Base-by-base conservation (phyloP, 1,140 invertebrate species). In the Battus philenor region DNA sequence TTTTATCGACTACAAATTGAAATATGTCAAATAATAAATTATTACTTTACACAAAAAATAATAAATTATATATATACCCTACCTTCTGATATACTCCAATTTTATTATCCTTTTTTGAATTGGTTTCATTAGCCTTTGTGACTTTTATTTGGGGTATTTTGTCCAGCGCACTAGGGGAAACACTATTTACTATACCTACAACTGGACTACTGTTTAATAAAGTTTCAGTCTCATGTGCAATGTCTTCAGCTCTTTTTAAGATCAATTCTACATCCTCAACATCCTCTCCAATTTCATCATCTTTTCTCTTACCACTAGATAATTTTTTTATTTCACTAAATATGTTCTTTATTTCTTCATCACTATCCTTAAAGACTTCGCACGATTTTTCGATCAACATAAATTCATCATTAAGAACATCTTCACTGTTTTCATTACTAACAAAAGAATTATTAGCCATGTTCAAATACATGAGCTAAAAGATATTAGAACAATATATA, bases 311-410 rank as follows among this genome's bases (percentile, higher is more conserved):
- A 45, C 16, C 12, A 20, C 49, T 60, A 48, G 77, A 73, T 13
- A 84, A 44, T 41, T 78, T 84, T 18, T 78, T 78, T 11, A 84
- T 75, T 64, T 81, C 77, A 47, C 50, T 78, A 47, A 84, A 78
- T 57, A 84, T 80, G 56, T 71, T 65, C 59, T 75, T 80, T 41
- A 84, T 84, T 65, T 84, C 80, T 45, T 84, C 80, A 29, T 84
- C 80, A 47, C 64, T 73, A 31, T 80, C 80, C 57, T 80, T 84
- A 36, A 59, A 71, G 1, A 56, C 52, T 47, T 79, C 78, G 48
- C 80, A 82, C 47, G 64, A 58, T 48, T 82, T 80, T 56, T 84
- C 80, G 27, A 80, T 62, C 6, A 78, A 24, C 16, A 84, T 48
- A 65, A 84, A 84, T 53, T 84, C 78, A 53, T 77, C 80, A 17